phyloP scores from a whole-genome alignment of 2,888 invertebrate species.

The Mythimna pallens region DNA sequence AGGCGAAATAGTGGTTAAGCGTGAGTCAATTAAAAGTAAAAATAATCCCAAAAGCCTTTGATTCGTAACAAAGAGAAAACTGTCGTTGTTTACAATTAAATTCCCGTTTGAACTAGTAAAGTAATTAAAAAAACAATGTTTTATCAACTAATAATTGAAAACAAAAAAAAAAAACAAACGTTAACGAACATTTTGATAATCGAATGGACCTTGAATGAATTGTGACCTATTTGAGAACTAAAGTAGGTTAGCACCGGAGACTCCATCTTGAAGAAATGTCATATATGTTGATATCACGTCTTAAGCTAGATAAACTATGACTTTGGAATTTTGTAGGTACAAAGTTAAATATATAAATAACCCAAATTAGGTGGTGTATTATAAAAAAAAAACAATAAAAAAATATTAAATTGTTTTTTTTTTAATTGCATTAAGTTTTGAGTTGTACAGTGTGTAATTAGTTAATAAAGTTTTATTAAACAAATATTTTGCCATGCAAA shows the following conservation, averaged over 20 bases:
- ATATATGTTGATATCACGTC: conserved; percentile 15
- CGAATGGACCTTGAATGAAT: conserved; percentile 37
- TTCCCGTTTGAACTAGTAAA: background rate
- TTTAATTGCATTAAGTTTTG: too few species aligned
- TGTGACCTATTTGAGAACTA: conserved; percentile 26
- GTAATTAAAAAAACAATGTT: background rate
- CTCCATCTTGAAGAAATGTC: background rate
- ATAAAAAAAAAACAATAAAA: too few species aligned
- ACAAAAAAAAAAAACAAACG: conserved; percentile 17
- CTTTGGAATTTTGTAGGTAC: background rate
- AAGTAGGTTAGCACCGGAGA: conserved; percentile 39
- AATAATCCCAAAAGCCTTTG: too few species aligned
- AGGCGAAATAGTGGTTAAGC: too few species aligned
- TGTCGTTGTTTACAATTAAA: too few species aligned
- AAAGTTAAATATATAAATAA: background rate
- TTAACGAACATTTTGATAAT: conserved; percentile 38
- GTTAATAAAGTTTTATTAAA: too few species aligned
- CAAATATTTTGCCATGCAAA: too few species aligned
- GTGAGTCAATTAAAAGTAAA: too few species aligned
- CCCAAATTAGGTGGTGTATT: too few species aligned
- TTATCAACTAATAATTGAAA: conserved; percentile 40
- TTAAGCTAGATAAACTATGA: conserved; percentile 42
- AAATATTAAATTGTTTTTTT: too few species aligned
- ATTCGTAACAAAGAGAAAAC: too few species aligned
- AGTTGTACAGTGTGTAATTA: too few species aligned